These are phyloP conservation scores for Oreocharis arfaki DNA, from an alignment of 2,113 vertebrate species.

Conservation along the genomic window DNA sequence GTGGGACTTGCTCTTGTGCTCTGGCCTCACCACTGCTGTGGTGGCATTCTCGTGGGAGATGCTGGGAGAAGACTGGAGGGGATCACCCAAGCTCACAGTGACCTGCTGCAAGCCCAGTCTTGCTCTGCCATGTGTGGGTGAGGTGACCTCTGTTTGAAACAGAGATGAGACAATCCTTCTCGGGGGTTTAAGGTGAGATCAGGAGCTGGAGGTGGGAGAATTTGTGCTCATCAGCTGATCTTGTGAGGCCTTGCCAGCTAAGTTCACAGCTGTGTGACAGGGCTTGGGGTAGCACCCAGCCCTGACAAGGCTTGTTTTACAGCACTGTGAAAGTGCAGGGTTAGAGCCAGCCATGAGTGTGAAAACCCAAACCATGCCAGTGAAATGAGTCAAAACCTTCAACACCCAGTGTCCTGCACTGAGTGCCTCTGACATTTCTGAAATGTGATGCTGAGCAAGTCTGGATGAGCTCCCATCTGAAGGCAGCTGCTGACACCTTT, in stretches of 20 bases:
- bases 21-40: neutral
- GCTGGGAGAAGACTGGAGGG: neutral
- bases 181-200: neutral
- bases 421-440: neutral
- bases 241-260: neutral
- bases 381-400: neutral
- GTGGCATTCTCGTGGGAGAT: neutral
- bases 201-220: neutral
- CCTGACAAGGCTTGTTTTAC: neutral
- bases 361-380: neutral
- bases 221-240: neutral
- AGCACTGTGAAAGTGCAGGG: neutral
- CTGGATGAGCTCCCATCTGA: neutral
- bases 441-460: neutral
- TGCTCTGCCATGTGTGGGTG: neutral
- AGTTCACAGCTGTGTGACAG: neutral
- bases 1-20: neutral
- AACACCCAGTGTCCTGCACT: neutral
- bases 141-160: neutral
- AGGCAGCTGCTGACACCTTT: neutral
- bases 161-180: no score
- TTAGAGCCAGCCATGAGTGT: neutral
- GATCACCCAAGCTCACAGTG: neutral
- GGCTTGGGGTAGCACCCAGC: neutral
- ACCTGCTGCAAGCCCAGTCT: neutral